Evolutionary conservation across 2,797 vertebrate genomes (phyloP).

Genomic region (Acanthis flammea): DNA sequence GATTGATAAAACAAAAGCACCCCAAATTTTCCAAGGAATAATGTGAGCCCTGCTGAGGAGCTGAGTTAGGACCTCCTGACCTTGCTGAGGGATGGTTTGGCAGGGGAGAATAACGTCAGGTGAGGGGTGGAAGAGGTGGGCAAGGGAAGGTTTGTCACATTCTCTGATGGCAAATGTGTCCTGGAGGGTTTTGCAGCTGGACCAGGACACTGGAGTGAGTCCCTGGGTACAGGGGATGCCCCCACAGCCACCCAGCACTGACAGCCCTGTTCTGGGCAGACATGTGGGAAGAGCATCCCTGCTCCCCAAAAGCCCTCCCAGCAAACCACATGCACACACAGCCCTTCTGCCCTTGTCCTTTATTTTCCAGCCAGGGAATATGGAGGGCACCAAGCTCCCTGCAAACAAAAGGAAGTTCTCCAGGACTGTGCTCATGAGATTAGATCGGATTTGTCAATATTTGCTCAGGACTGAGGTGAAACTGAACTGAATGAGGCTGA

Average conservation of each 20-base stretch:
- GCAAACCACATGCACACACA: rapidly evolving
- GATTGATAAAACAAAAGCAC: not conserved
- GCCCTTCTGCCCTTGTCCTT: not conserved
- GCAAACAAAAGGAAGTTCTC: not conserved
- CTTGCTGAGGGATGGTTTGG: not conserved
- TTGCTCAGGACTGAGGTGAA: not conserved
- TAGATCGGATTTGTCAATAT: not conserved
- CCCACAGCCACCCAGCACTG: not conserved
- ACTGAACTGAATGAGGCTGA: not conserved
- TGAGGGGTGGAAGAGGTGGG: not conserved
- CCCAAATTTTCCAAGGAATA: not conserved
- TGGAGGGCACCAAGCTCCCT: rapidly evolving
- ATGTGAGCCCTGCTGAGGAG: rapidly evolving
- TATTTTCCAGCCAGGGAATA: not conserved
- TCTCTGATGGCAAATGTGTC: not conserved
- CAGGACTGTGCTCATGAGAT: rapidly evolving
- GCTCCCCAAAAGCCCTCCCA: not conserved
- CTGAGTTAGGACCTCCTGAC: not conserved
- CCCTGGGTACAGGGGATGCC: not conserved
- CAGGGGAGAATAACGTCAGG: not conserved
- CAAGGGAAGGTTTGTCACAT: not conserved
- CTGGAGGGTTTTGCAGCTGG: not conserved
- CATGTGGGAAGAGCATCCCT: not conserved
- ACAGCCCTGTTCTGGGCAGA: not conserved
- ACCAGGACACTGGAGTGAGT: not conserved